Conservation (phyloP, 2,888 invertebrate species). For the Theristus sp. region DNA sequence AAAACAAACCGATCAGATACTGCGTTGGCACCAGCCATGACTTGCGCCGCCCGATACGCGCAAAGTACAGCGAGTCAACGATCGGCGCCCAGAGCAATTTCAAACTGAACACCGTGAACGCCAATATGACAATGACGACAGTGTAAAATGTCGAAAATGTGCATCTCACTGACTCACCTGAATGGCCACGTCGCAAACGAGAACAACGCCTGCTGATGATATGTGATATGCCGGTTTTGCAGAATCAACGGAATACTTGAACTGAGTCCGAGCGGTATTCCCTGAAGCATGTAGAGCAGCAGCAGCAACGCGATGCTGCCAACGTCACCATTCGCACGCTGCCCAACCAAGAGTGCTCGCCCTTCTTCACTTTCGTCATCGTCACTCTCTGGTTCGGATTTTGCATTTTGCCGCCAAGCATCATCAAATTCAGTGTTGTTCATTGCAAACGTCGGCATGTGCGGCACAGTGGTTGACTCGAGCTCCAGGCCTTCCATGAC, state of each 20-base stretch:
- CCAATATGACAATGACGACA: not conserved
- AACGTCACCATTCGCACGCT: not conserved
- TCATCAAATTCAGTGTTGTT: too few species aligned
- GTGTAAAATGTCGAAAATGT: not conserved
- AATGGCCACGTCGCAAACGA: constrained; percentile 41
- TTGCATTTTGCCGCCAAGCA: too few species aligned
- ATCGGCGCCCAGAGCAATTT: constrained; percentile 96
- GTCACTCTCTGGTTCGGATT: too few species aligned
- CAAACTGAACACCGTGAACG: constrained; percentile 42
- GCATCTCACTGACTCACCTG: too few species aligned
- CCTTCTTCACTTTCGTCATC: too few species aligned
- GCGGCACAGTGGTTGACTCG: too few species aligned
- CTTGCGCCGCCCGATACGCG: constrained; percentile 66
- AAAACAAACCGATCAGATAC: constrained; percentile 32
- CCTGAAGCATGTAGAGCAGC: constrained; percentile 68
- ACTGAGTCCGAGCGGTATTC: constrained; percentile 73
- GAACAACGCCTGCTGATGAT: constrained; percentile 61
- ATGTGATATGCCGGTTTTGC: constrained; percentile 73
- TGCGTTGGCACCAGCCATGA: constrained; percentile 51
- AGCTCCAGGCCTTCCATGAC: too few species aligned
- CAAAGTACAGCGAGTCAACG: constrained; percentile 73
- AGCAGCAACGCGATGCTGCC: constrained; percentile 42
- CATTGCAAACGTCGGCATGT: too few species aligned
- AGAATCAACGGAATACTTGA: constrained; percentile 86
- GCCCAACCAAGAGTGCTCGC: too few species aligned